phyloP scores from a whole-genome alignment of 2,797 vertebrate species.

The Muscicapa striata region DNA sequence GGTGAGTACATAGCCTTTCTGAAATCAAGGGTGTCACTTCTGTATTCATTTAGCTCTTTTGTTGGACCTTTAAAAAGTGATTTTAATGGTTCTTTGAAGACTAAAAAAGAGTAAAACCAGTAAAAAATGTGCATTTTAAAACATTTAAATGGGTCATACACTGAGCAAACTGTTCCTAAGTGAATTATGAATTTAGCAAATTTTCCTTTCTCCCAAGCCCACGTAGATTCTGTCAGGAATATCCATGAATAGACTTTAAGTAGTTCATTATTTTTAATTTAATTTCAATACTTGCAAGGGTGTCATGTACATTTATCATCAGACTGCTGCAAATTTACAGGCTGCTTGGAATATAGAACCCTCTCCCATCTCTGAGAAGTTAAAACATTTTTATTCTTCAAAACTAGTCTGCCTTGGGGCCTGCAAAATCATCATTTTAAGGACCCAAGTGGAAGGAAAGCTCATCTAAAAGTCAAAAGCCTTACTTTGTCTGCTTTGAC shows the following conservation, averaged over 20 bases:
- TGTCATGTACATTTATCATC: not conserved
- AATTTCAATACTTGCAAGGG: slow-evolving; percentile 3
- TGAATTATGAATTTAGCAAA: slow-evolving; percentile 48
- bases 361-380: not conserved
- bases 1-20: not conserved
- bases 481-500: not conserved
- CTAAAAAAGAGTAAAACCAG: not conserved
- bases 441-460: not conserved
- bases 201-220: slow-evolving; percentile 38
- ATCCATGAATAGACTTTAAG: slow-evolving; percentile 38
- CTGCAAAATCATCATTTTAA: not conserved
- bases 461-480: not conserved
- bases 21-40: not conserved
- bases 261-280: slow-evolving; percentile 52
- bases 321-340: not conserved
- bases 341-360: not conserved
- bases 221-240: slow-evolving; percentile 35
- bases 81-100: not conserved
- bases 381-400: not conserved
- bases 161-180: slow-evolving; percentile 36
- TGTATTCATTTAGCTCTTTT: not conserved
- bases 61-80: not conserved
- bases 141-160: slow-evolving; percentile 2
- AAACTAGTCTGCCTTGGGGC: not conserved
- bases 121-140: not conserved